Base-by-base conservation (phyloP, 2,797 vertebrate species). In the Sphenodon punctatus region DNA sequence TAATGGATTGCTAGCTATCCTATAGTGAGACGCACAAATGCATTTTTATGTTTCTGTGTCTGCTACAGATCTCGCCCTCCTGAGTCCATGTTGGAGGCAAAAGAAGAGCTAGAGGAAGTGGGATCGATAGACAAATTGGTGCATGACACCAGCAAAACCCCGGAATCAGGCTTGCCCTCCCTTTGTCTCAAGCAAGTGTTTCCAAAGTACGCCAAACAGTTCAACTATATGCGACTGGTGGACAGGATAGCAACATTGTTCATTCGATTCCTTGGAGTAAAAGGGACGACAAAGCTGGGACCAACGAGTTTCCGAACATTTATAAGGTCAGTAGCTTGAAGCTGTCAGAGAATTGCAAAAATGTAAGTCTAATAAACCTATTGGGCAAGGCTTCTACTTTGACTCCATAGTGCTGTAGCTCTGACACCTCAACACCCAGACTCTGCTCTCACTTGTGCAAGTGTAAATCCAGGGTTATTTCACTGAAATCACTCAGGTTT, bases 251-350 rank as follows among this genome's bases (percentile, higher is more conserved):
- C 98, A 1, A 92, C 93, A 0, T 91, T 99, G 13, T 99, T 99
- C 78, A 96, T 99, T 82, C 97, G 97, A 48, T 99, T 99, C 94
- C 97, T 99, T 1, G 98, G 99, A 1, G 96, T 99, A 59, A 99
- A 97, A 70, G 98, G 97, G 7, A 98, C 97, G 0, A 98, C 97
- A 90, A 97, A 97, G 41, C 70, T 99, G 84, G 98, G 98, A 1
- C 98, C 98, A 0, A 99, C 98, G 0, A 97, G 97, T 7, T 99
- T 99, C 92, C 95, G 98, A 13, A 99, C 97, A 1, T 99, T 99
- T 46, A 97, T 99, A 79, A 98, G 98, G 98, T 98, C 30, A 86
- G 95, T 81, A 3, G 65, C 27, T 49, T 10, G 27, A 27, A 42
- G 42, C 14, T 9, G 42, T 20, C 32, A 25, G 36, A 38, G 38